Percentiles rank a stretch among this genome's conserved stretches.
Conservation (phyloP, 1,140 invertebrate species). For the Aphelinus atriplicis region DNA sequence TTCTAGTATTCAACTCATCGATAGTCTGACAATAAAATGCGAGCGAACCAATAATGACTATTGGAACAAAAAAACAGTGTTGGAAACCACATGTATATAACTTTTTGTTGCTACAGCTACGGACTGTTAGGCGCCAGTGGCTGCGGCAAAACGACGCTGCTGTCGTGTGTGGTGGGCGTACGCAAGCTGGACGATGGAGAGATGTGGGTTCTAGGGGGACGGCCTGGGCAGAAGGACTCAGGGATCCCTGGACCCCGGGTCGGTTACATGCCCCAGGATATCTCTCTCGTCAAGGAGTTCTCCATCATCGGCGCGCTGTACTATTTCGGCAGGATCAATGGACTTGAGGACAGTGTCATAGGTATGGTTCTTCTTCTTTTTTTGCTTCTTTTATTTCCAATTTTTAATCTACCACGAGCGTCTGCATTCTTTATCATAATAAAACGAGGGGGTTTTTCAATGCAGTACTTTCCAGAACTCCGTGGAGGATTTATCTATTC, state of each 20-base stretch:
- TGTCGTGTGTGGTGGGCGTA: conserved; percentile 87
- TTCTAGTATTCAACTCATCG: too few relatives aligned
- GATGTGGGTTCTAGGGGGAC: conserved; percentile 81
- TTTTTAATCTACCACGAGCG: background rate
- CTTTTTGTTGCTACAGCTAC: conserved; percentile 71
- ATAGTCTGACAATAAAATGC: too few relatives aligned
- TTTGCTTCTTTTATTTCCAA: background rate
- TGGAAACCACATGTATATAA: background rate
- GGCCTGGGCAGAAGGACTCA: conserved; percentile 76
- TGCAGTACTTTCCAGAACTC: too few relatives aligned
- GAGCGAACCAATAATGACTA: too few relatives aligned
- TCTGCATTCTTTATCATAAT: too few relatives aligned
- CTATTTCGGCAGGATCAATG: conserved; percentile 90
- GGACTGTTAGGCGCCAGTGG: conserved; percentile 87
- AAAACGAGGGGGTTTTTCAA: too few relatives aligned
- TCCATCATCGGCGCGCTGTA: conserved; percentile 84
- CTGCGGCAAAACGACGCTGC: conserved; percentile 85
- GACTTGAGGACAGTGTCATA: conserved; percentile 75
- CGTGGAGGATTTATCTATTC: too few relatives aligned
- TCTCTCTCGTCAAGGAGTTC: conserved; percentile 88
- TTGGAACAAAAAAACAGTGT: too few relatives aligned
- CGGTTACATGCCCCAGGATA: conserved; percentile 90
- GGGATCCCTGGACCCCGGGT: conserved; percentile 83
- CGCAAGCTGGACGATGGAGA: conserved; percentile 78
- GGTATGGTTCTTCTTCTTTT: conserved; percentile 46